Evolutionary conservation across 2,888 invertebrate species (phyloP).

Genomic region (Caenorhabditis drosophilae): DNA sequence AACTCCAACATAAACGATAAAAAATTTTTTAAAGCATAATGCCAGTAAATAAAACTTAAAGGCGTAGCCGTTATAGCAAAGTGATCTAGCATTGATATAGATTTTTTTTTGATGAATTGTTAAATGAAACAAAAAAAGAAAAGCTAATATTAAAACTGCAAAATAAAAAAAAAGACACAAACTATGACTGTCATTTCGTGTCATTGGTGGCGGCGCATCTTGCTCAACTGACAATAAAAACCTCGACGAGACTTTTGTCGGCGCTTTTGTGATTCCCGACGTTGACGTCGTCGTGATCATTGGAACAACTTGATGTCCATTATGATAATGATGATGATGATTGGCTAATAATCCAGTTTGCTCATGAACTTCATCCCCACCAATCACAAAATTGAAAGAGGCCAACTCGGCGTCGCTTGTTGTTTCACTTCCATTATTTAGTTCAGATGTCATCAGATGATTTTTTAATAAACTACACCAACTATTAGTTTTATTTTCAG

Average conservation of each 20-base stretch:
- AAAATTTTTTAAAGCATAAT: too few species aligned
- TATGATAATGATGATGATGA: conserved; percentile 8
- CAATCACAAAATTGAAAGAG: conserved; percentile 35
- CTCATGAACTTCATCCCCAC: conserved; percentile 43
- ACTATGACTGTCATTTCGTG: conserved; percentile 48
- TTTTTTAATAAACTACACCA: too few species aligned
- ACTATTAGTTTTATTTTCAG: too few species aligned
- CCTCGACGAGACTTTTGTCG: conserved; percentile 35
- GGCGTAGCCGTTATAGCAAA: too few species aligned
- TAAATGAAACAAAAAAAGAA: too few species aligned
- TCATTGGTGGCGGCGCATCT: conserved; percentile 34
- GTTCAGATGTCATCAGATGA: conserved; percentile 2
- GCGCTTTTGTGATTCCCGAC: conserved; percentile 5
- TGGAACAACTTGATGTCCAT: conserved; percentile 19
- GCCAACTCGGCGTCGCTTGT: too few species aligned
- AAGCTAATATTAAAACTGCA: too few species aligned
- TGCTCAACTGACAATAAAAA: conserved; percentile 33
- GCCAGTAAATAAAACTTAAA: too few species aligned
- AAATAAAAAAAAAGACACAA: conserved; percentile 24
- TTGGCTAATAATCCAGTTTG: conserved; percentile 20
- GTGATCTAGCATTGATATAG: too few species aligned
- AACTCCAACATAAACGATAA: too few species aligned
- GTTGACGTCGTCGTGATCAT: not conserved
- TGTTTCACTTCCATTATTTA: conserved; percentile 1
- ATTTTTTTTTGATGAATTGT: too few species aligned